Conservation (phyloP, 2,797 vertebrate genomes). For the Lerista edwardsae region DNA sequence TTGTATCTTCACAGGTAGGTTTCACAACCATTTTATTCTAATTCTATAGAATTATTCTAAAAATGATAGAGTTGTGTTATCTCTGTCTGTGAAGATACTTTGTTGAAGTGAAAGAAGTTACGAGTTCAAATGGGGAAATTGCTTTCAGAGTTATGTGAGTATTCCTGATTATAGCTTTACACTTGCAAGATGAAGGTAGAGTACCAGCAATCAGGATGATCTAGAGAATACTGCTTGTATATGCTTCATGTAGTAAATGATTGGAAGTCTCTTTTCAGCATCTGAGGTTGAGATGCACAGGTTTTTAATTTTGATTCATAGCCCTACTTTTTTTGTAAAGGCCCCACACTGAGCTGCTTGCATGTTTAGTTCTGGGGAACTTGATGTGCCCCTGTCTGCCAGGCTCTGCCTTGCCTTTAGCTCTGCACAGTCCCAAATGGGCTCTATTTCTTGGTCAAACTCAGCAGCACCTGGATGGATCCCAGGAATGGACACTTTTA, state of each 20-base stretch:
- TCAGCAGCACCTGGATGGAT: not conserved
- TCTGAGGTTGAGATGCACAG: not conserved
- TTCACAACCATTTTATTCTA: not conserved
- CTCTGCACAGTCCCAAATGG: not conserved
- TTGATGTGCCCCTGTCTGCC: not conserved
- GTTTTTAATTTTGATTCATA: not conserved
- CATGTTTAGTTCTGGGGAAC: not conserved
- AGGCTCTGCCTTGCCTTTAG: not conserved
- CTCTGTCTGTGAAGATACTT: not conserved
- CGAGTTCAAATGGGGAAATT: not conserved
- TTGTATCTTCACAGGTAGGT: not conserved
- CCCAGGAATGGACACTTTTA: not conserved
- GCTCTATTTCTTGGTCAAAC: not conserved
- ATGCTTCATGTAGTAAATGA: not conserved
- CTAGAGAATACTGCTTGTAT: not conserved
- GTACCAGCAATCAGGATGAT: not conserved
- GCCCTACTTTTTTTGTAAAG: not conserved
- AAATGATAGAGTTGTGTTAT: too few relatives aligned
- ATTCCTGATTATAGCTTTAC: not conserved
- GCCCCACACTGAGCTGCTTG: not conserved
- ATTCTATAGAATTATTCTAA: not conserved
- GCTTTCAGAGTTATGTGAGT: not conserved
- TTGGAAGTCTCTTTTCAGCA: not conserved
- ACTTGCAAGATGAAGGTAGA: not conserved
- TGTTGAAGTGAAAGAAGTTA: not conserved